These are phyloP conservation scores for Exephanes ischioxanthus DNA, from an alignment of 2,888 invertebrate species.

Conservation along the genomic window DNA sequence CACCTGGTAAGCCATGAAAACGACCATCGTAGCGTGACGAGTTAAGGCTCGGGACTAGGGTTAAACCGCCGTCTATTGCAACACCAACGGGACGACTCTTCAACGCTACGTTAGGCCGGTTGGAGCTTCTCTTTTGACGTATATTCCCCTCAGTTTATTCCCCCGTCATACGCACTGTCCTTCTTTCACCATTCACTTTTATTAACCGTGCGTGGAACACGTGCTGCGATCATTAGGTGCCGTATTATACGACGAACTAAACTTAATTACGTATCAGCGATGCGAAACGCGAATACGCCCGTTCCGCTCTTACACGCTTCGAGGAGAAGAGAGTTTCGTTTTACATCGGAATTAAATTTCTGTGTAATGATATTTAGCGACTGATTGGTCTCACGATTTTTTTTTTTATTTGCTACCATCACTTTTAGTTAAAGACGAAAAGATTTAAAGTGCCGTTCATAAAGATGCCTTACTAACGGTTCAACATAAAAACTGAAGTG, in stretches of 20 bases:
- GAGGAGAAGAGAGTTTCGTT: not conserved
- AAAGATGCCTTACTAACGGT: too few species aligned
- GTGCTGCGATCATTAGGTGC: slow-evolving; percentile 73
- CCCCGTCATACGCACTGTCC: slow-evolving; percentile 28
- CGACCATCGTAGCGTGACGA: slow-evolving; percentile 69
- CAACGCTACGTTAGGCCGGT: not conserved
- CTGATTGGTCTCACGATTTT: not conserved
- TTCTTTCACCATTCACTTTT: slow-evolving; percentile 62
- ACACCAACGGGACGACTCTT: not conserved
- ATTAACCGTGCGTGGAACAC: slow-evolving; percentile 70
- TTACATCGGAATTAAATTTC: not conserved
- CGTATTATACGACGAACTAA: slow-evolving; percentile 69
- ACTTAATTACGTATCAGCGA: slow-evolving; percentile 51
- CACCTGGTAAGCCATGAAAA: slow-evolving; percentile 77
- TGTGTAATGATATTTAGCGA: not conserved
- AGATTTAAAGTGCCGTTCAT: too few species aligned
- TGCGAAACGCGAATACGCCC: slow-evolving; percentile 29
- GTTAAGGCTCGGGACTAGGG: slow-evolving; percentile 58
- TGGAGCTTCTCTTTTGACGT: slow-evolving; percentile 20
- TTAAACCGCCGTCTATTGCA: slow-evolving; percentile 23
- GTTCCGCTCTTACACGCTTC: slow-evolving; percentile 32
- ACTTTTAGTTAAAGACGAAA: not conserved
- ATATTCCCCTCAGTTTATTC: slow-evolving; percentile 23
- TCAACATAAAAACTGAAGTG: too few species aligned
- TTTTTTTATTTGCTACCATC: not conserved